Base-by-base conservation (phyloP, 1,140 invertebrate species). In the Diachasma alloeum region DNA sequence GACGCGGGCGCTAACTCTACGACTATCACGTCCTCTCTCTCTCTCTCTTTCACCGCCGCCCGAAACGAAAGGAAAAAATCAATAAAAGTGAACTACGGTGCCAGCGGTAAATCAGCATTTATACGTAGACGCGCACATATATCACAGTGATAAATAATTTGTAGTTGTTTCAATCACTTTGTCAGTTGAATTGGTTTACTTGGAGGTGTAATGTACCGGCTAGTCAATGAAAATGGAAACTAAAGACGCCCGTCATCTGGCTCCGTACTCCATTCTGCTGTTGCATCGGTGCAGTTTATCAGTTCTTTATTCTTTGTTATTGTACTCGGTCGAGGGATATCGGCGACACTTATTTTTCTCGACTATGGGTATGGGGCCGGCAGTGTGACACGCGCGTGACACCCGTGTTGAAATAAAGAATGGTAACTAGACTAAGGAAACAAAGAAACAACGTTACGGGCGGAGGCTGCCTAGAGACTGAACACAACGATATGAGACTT, bases 401-500 rank as follows among this genome's bases (percentile, higher is more conserved):
- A 84, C 80, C 76, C 75, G 77, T 82, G 26, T 74, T 68, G 71
- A 83, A 85, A 84, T 84, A 85, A 83, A 87, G 80, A 81, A 80
- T 31, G 82, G 78, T 86, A 87, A 87, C 87, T 87, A 89, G 83
- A 84, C 84, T 86, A 87, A 86, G 82, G 83, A 89, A 90, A 87
- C 83, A 89, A 88, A 86, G 82, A 88, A 87, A 86, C 84, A 76
- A 82, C 84, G 81, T 84, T 80, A 83, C 83, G 83, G 84, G 84
- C 85, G 88, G 86, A 85, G 87, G 85, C 87, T 86, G 82, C 83
- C 84, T 87, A 85, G 79, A 86, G 84, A 89, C 88, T 89, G 81
- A 80, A 75, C 75, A 19, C 15, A 8, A 56, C 48, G 31, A 31
- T 31, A 56, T 15, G 59, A 26, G 59, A 15, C 19, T 26, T 63